phyloP scores from a whole-genome alignment of 2,888 invertebrate genomes.

The Adineta ricciae region DNA sequence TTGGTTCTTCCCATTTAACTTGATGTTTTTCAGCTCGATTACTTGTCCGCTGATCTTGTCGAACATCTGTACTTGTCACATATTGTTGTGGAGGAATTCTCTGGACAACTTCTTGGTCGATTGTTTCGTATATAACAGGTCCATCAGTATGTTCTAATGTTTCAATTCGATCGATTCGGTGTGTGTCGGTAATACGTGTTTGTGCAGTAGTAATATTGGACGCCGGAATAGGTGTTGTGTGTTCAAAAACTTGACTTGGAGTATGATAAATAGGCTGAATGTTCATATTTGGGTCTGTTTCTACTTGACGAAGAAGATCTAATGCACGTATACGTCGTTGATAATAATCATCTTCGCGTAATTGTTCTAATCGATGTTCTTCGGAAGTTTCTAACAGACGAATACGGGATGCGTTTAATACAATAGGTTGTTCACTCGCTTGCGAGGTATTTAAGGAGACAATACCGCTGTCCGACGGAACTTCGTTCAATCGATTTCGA shows the following conservation, averaged over 20 bases:
- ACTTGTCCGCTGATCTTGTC: not conserved
- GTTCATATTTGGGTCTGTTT: not conserved
- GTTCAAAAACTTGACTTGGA: not conserved
- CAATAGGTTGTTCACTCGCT: not conserved
- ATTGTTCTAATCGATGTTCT: not conserved
- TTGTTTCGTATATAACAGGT: not conserved
- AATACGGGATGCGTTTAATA: not conserved
- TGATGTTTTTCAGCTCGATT: not conserved
- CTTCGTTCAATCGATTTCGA: not conserved
- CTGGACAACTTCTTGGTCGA: not conserved
- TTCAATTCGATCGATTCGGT: not conserved
- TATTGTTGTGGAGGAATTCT: not conserved
- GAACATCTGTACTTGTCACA: not conserved
- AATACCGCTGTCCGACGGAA: not conserved
- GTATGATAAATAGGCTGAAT: not conserved
- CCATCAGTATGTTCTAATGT: not conserved
- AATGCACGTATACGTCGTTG: not conserved
- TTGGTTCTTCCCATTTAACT: not conserved
- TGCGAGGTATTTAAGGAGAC: slow-evolving; percentile 7
- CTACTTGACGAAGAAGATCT: not conserved
- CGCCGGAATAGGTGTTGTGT: not conserved
- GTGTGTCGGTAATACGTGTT: not conserved
- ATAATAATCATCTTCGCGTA: not conserved
- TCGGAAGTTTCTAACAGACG: not conserved
- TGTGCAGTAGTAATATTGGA: not conserved